Conservation (phyloP, 2,888 invertebrate species). For the Sepiola atlantica region DNA sequence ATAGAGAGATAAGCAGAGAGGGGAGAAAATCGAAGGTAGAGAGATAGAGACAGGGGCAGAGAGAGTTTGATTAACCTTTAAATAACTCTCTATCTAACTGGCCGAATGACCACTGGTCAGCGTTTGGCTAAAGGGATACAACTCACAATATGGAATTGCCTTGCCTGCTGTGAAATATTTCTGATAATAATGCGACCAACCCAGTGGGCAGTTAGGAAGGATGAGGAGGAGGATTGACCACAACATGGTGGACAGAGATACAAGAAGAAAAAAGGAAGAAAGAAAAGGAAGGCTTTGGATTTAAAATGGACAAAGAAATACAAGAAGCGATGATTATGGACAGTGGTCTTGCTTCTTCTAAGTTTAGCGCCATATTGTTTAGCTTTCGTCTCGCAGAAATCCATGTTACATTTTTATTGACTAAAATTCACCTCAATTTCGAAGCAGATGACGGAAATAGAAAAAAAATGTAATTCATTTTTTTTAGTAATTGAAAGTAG, state of each 20-base stretch:
- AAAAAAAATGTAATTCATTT: too few relatives aligned
- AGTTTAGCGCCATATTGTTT: background rate
- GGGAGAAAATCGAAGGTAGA: too few relatives aligned
- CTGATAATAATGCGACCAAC: background rate
- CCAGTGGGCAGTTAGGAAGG: background rate
- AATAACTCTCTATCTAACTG: background rate
- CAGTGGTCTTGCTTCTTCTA: background rate
- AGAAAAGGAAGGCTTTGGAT: background rate
- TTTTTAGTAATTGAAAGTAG: background rate
- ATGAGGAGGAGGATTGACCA: background rate
- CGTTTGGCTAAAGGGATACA: background rate
- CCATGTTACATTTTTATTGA: background rate
- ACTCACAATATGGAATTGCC: background rate
- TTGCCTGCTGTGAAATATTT: background rate
- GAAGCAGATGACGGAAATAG: background rate
- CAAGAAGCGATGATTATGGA: background rate
- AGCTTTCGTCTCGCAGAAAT: background rate
- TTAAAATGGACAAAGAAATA: background rate
- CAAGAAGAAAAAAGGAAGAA: background rate
- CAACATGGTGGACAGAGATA: conserved; percentile 19
- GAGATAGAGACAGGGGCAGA: too few relatives aligned
- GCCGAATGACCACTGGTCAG: background rate
- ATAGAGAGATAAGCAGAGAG: too few relatives aligned
- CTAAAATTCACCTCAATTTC: background rate
- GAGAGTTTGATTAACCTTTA: too few relatives aligned